Percentiles rank a stretch among this genome's conserved stretches.
Evolutionary conservation across 2,888 invertebrate genomes (phyloP).

Genomic region (Phytoseiulus persimilis): DNA sequence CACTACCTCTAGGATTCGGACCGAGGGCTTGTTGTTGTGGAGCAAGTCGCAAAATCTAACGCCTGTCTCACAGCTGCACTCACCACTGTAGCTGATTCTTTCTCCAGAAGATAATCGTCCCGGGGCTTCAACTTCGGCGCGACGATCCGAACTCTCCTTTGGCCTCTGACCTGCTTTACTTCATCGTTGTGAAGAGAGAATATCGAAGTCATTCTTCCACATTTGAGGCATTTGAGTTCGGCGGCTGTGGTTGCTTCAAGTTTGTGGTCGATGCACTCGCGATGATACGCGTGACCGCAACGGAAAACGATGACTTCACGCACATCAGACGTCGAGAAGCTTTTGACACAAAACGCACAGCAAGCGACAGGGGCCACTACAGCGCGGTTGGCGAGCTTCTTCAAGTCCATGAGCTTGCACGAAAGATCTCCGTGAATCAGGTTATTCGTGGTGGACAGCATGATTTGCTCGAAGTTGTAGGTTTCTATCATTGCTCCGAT

Average conservation of each 20-base stretch:
- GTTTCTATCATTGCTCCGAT: slow-evolving; percentile 63
- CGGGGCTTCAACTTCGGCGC: neutral
- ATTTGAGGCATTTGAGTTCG: slow-evolving; percentile 19
- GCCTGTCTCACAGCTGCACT: too few relatives aligned
- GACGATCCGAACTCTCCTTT: neutral
- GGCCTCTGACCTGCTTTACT: neutral
- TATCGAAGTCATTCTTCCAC: slow-evolving; percentile 6
- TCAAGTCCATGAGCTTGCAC: slow-evolving; percentile 50
- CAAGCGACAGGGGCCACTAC: slow-evolving; percentile 48
- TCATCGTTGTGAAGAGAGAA: neutral
- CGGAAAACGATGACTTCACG: slow-evolving; percentile 40
- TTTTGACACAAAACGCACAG: slow-evolving; percentile 49
- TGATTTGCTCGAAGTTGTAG: slow-evolving; percentile 65
- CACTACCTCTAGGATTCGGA: too few relatives aligned
- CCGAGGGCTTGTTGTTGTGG: too few relatives aligned
- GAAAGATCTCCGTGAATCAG: slow-evolving; percentile 64
- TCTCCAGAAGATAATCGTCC: neutral
- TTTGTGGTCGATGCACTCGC: slow-evolving; percentile 21
- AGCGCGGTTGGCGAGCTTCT: slow-evolving; percentile 49
- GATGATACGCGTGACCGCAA: slow-evolving; percentile 30
- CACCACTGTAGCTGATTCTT: slow-evolving; percentile 7
- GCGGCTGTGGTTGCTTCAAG: slow-evolving; percentile 6
- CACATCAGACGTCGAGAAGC: slow-evolving; percentile 44
- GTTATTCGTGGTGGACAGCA: slow-evolving; percentile 61
- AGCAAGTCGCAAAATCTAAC: too few relatives aligned